These are phyloP conservation scores for Synanthedon formicaeformis DNA, from an alignment of 2,888 invertebrate species.

Conservation along the genomic window DNA sequence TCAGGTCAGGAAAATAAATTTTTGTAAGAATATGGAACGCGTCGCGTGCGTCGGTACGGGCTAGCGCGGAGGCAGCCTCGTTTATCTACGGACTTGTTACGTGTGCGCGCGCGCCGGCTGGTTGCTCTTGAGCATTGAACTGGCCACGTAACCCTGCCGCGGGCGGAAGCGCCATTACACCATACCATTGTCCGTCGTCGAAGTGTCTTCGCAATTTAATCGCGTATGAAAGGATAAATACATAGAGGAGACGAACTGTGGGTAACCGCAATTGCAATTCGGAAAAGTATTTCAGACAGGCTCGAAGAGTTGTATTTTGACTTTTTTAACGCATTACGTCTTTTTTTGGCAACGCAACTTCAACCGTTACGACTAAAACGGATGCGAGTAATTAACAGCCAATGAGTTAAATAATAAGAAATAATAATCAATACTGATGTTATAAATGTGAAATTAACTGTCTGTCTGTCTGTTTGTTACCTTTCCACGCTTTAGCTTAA, in stretches of 20 bases:
- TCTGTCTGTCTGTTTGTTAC: too few species aligned
- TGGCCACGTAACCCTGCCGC: constrained; percentile 39
- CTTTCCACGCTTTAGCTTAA: too few species aligned
- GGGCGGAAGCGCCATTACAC: constrained; percentile 13
- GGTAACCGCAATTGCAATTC: constrained; percentile 44
- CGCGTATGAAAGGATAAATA: constrained; percentile 17
- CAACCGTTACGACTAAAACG: too few species aligned
- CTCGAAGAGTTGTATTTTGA: too few species aligned
- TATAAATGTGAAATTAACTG: too few species aligned
- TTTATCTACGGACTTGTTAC: constrained; percentile 36
- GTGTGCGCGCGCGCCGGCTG: constrained; percentile 42
- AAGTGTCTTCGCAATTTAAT: constrained; percentile 21
- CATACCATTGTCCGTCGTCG: constrained; percentile 8
- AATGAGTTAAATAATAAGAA: too few species aligned
- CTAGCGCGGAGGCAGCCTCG: constrained; percentile 36
- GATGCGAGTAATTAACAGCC: too few species aligned
- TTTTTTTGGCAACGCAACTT: too few species aligned
- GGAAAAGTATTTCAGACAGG: constrained; percentile 31
- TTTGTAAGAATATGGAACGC: constrained; percentile 29
- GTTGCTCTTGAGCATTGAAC: constrained; percentile 62
- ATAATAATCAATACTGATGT: too few species aligned
- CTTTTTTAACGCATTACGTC: too few species aligned
- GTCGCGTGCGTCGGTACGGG: constrained; percentile 14
- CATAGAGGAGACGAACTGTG: constrained; percentile 31
- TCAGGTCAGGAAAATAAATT: constrained; percentile 11